These are phyloP conservation scores for Operophtera brumata DNA, from an alignment of 2,888 invertebrate species.

Conservation along the genomic window DNA sequence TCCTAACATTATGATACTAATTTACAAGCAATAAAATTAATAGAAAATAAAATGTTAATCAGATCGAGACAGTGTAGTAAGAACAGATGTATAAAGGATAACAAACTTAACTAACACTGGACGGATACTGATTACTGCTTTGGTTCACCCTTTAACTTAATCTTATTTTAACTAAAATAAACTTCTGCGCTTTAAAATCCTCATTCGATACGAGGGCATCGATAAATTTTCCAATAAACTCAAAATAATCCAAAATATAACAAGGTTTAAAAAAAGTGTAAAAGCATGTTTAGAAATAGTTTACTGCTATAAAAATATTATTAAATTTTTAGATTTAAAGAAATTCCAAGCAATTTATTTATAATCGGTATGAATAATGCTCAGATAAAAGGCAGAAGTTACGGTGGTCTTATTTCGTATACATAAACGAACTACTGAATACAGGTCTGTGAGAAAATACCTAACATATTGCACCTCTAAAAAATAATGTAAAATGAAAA, in stretches of 20 bases:
- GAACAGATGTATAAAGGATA: constrained; percentile 35
- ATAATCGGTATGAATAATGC: not conserved
- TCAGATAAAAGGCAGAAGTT: constrained; percentile 24
- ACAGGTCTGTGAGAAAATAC: not conserved
- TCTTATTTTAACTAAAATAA: constrained; percentile 31
- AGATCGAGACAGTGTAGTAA: constrained; percentile 45
- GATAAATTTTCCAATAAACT: constrained; percentile 3
- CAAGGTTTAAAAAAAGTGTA: not conserved
- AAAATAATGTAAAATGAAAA: not conserved
- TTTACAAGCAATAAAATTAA: constrained; percentile 27
- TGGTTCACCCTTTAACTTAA: constrained; percentile 62
- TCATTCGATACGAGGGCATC: constrained; percentile 17
- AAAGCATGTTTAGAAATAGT: not conserved
- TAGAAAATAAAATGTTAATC: constrained; percentile 43
- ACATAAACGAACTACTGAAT: constrained; percentile 19
- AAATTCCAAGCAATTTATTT: not conserved
- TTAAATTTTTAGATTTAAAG: not conserved
- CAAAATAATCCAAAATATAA: not conserved
- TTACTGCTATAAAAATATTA: not conserved
- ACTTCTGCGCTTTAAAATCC: constrained; percentile 17
- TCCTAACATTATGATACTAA: not conserved
- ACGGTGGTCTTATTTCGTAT: constrained; percentile 56
- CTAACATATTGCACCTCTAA: not conserved
- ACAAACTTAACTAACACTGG: constrained; percentile 73
- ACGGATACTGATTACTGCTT: constrained; percentile 81